Evolutionary conservation across 2,888 invertebrate species (phyloP).

Genomic region (Apotomis capreana): DNA sequence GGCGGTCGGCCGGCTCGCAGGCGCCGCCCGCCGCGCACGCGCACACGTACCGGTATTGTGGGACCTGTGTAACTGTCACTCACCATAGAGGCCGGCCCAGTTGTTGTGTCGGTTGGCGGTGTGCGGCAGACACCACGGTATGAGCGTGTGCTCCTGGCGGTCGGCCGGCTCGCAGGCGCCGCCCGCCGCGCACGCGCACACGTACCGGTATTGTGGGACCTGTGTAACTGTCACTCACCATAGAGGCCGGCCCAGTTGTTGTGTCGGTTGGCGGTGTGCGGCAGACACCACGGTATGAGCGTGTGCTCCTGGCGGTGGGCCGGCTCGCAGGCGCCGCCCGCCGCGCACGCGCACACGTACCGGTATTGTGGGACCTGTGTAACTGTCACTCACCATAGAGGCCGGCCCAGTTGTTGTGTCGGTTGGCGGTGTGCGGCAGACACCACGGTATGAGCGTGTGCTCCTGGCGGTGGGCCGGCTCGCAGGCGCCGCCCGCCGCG

Average conservation of each 20-base stretch:
- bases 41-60: constrained; percentile 81
- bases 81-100: constrained; percentile 93
- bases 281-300: constrained; percentile 94
- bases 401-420: constrained; percentile 90
- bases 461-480: constrained; percentile 88
- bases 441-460: constrained; percentile 95
- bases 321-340: constrained; percentile 78
- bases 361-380: constrained; percentile 75
- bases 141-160: constrained; percentile 91
- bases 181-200: constrained; percentile 89
- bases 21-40: constrained; percentile 85
- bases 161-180: constrained; percentile 86
- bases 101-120: constrained; percentile 93
- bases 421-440: constrained; percentile 92
- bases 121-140: constrained; percentile 95
- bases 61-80: constrained; percentile 8
- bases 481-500: constrained; percentile 85
- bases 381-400: too few relatives aligned
- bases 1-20: constrained; percentile 88
- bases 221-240: constrained; percentile 65
- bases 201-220: constrained; percentile 77
- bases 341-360: constrained; percentile 78
- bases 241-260: constrained; percentile 95
- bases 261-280: constrained; percentile 86
- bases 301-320: constrained; percentile 92